These are phyloP conservation scores for Periophthalmus magnuspinnatus DNA, from an alignment of 2,797 vertebrate species.

Conservation along the genomic window DNA sequence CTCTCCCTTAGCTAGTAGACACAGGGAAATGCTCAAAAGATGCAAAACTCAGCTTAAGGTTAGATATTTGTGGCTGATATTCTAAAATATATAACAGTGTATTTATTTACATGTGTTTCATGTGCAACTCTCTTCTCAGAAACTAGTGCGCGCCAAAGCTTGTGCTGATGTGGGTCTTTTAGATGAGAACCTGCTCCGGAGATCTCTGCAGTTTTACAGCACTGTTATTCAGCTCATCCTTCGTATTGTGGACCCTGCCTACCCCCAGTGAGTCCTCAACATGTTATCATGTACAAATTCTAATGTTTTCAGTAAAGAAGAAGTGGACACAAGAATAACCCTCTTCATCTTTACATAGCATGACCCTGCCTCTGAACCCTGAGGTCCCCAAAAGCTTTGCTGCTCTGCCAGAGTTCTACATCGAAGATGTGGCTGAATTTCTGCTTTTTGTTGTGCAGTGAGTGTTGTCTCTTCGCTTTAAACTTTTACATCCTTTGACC, in stretches of 20 bases:
- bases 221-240: constrained; percentile 97
- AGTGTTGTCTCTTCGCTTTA: constrained; percentile 65
- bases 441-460: constrained; percentile 99
- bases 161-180: constrained; percentile 95
- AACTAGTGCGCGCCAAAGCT: constrained; percentile 97
- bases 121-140: constrained; percentile 77
- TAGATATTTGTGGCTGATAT: constrained; percentile 18
- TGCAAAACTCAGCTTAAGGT: constrained; percentile 99
- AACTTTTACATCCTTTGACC: background rate
- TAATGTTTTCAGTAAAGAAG: background rate
- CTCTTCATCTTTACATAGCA: constrained; percentile 66
- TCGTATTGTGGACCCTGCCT: constrained; percentile 91
- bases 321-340: background rate
- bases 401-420: constrained; percentile 96
- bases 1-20: constrained; percentile 90
- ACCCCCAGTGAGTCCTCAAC: constrained; percentile 86
- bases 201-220: constrained; percentile 97
- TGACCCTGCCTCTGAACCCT: constrained; percentile 89
- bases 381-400: constrained; percentile 97
- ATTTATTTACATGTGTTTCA: constrained; percentile 39
- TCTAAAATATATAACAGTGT: constrained; percentile 10
- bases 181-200: constrained; percentile 95
- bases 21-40: constrained; percentile 97
- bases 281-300: background rate
- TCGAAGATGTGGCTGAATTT: constrained; percentile 99